Conservation (phyloP, 2,113 vertebrate species). For the Phocoena sinus region DNA sequence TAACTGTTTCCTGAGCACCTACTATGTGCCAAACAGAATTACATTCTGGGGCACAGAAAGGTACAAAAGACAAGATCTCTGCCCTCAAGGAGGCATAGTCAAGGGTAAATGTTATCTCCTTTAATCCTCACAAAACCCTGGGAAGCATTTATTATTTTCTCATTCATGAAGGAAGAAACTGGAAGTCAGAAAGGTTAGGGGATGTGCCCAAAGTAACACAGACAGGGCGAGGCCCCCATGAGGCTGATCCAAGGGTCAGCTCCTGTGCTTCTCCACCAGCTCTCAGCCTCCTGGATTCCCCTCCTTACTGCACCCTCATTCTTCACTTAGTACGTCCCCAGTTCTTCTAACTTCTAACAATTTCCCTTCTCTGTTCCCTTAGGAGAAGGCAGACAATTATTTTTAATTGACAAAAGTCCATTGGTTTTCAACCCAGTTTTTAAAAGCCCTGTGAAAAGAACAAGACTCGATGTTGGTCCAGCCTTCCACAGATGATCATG, state of each 20-base stretch:
- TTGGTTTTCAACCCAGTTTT: background rate
- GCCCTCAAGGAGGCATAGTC: background rate
- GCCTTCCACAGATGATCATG: background rate
- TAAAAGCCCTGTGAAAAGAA: background rate
- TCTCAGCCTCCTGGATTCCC: background rate
- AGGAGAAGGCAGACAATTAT: background rate
- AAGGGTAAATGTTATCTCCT: background rate
- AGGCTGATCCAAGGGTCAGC: background rate
- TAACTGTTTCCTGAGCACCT: background rate
- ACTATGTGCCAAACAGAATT: background rate
- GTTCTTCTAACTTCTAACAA: background rate
- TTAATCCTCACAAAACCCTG: background rate
- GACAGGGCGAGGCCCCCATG: background rate
- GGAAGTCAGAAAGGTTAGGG: background rate
- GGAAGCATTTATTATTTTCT: background rate
- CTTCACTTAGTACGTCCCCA: background rate
- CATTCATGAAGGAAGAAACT: background rate
- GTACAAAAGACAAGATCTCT: background rate
- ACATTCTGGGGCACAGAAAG: background rate
- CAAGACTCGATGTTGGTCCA: background rate
- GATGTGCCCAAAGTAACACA: background rate
- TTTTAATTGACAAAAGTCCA: background rate
- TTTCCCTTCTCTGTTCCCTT: background rate
- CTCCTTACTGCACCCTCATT: background rate
- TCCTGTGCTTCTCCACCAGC: background rate